Evolutionary conservation across 2,888 invertebrate species (phyloP).

Genomic region (Protonemura montana): DNA sequence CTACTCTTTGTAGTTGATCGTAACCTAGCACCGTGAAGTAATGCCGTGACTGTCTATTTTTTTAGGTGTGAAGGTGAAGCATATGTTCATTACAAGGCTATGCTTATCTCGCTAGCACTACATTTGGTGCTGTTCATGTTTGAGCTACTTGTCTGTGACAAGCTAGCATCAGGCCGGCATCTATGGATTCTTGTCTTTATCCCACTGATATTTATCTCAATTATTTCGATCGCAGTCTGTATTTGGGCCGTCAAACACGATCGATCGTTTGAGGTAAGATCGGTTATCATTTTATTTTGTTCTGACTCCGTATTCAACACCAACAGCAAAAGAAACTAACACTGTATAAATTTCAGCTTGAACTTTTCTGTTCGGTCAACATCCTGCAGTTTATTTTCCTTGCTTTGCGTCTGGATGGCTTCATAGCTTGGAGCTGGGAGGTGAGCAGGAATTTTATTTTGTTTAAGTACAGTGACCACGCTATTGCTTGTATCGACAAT

Average conservation of each 20-base stretch:
- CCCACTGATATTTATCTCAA: slow-evolving; percentile 94
- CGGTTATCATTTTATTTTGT: not conserved
- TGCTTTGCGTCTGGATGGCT: slow-evolving; percentile 88
- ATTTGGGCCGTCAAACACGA: slow-evolving; percentile 99
- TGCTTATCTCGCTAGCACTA: slow-evolving; percentile 94
- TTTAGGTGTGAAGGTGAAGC: slow-evolving; percentile 91
- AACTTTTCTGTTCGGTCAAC: slow-evolving; percentile 96
- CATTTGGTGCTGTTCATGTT: slow-evolving; percentile 96
- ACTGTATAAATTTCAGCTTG: slow-evolving; percentile 71
- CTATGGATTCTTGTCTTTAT: slow-evolving; percentile 93
- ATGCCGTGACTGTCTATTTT: slow-evolving; percentile 41
- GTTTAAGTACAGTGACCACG: not conserved
- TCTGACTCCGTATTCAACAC: not conserved
- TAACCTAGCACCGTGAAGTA: slow-evolving; percentile 1
- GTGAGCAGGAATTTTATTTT: not conserved
- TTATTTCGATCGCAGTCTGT: slow-evolving; percentile 94
- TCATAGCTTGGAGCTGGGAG: slow-evolving; percentile 91
- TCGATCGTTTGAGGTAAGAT: slow-evolving; percentile 88
- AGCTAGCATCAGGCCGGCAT: slow-evolving; percentile 85
- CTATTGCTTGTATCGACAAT: no score
- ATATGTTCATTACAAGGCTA: slow-evolving; percentile 97
- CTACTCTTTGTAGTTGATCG: no score
- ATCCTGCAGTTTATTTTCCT: slow-evolving; percentile 97
- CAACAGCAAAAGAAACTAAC: not conserved
- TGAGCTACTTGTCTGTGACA: slow-evolving; percentile 94